Base-by-base conservation (phyloP, 2,113 vertebrate genomes). In the Phrynosoma blainvillii region DNA sequence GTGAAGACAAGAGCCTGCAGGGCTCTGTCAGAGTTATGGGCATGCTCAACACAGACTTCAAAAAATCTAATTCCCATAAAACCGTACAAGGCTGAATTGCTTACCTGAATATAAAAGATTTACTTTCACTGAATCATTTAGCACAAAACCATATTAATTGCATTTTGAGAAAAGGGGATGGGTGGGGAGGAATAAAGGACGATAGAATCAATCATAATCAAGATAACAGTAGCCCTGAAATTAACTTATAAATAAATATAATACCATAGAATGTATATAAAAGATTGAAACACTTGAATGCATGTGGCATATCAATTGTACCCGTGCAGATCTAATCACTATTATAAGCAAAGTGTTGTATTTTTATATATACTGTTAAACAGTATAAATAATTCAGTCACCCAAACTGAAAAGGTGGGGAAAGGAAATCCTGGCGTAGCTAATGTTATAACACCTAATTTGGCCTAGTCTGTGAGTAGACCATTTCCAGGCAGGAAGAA, bases 1-100 rank as follows among this genome's bases (percentile, higher is more conserved):
- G 98, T 99, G 98, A 98, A 99, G 99, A 99, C 98, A 99, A 98
- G 98, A 97, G 97, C 99, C 98, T 98, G 98, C 98, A 97, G 98
- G 98, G 98, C 98, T 98, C 98, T 98, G 98, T 99, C 98, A 98
- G 98, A 98, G 97, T 98, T 97, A 98, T 97, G 98, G 98, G 98
- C 98, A 97, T 98, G 96, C 97, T 98, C 98, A 97, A 96, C 97
- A 97, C 97, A 98, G 97, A 98, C 98, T 98, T 99, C 98, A 98
- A 98, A 99, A 98, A 98, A 98, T 96, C 97, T 95, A 97, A 97
- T 98, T 98, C 98, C 98, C 99, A 98, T 97, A 98, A 98, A 98
- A 98, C 98, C 97, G 96, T 97, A 97, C 98, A 98, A 97, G 97
- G 97, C 97, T 98, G 97, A 98, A 97, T 97, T 97, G 98, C 98